These are phyloP conservation scores for Myzus persicae DNA, from an alignment of 1,140 invertebrate species.

Conservation along the genomic window DNA sequence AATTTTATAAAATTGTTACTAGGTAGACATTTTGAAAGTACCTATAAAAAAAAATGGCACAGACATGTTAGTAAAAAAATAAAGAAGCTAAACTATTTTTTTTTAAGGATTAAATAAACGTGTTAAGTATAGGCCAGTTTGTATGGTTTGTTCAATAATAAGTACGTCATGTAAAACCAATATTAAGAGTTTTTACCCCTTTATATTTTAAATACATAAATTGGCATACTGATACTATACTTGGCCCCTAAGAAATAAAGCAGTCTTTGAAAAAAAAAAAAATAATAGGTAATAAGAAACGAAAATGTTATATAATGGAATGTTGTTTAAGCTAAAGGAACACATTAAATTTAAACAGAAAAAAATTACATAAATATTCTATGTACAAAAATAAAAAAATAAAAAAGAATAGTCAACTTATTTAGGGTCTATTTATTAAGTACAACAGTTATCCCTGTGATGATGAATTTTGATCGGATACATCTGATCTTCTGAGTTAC, in stretches of 20 bases:
- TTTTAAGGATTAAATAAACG: constrained; percentile 50
- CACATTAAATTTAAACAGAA: constrained; percentile 58
- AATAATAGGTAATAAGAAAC: constrained; percentile 34
- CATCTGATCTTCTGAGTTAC: constrained; percentile 51
- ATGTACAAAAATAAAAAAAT: constrained; percentile 58
- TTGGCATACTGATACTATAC: constrained; percentile 15
- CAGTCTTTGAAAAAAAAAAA: constrained; percentile 50
- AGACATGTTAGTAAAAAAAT: constrained; percentile 58
- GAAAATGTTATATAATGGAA: constrained; percentile 57
- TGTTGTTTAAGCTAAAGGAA: constrained; percentile 59
- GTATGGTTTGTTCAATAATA: constrained; percentile 29
- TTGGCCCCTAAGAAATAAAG: constrained; percentile 57
- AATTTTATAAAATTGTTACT: constrained; percentile 50
- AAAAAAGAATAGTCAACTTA: constrained; percentile 55
- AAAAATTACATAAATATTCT: constrained; percentile 57
- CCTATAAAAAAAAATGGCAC: constrained; percentile 56
- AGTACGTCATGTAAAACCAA: neutral
- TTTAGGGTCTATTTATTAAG: constrained; percentile 54
- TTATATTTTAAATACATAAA: constrained; percentile 27
- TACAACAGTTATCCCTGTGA: constrained; percentile 58
- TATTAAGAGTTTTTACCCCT: neutral
- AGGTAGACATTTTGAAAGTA: constrained; percentile 39
- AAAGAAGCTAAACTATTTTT: constrained; percentile 55
- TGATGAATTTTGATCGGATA: constrained; percentile 57
- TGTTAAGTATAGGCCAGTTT: constrained; percentile 54